Conservation (phyloP, 2,113 vertebrate genomes). For the Aphyosemion australe region DNA sequence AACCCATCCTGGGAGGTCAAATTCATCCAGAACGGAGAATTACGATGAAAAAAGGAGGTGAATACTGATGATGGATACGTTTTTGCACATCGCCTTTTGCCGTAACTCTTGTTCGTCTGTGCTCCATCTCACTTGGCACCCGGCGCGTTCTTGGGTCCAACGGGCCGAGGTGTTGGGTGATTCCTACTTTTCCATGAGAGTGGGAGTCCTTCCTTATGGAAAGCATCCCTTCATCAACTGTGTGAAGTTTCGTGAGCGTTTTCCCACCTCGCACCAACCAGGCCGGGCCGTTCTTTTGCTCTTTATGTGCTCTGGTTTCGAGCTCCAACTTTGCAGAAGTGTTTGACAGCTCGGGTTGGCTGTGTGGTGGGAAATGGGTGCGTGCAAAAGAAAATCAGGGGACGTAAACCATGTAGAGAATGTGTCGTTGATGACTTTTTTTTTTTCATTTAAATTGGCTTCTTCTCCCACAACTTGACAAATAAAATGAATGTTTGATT, state of each 20-base stretch:
- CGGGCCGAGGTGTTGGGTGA: slow-evolving; percentile 70
- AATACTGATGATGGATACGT: slow-evolving; percentile 55
- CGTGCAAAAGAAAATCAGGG: slow-evolving; percentile 68
- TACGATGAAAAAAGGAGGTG: slow-evolving; percentile 41
- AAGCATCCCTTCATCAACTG: slow-evolving; percentile 81
- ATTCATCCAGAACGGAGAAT: slow-evolving; percentile 73
- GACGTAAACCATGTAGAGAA: slow-evolving; percentile 73
- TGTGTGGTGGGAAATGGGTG: slow-evolving; percentile 38
- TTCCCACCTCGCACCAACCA: slow-evolving; percentile 26
- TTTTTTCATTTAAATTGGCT: slow-evolving; percentile 65
- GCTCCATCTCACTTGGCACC: slow-evolving; percentile 66
- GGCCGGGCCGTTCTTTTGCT: slow-evolving; percentile 19
- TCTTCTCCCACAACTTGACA: slow-evolving; percentile 90
- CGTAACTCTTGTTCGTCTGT: slow-evolving; percentile 64
- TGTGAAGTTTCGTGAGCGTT: slow-evolving; percentile 29
- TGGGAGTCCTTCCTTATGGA: slow-evolving; percentile 83
- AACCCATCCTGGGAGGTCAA: slow-evolving; percentile 63
- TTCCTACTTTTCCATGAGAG: slow-evolving; percentile 58
- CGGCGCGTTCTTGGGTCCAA: slow-evolving; percentile 78
- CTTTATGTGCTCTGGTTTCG: slow-evolving; percentile 18
- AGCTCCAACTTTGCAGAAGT: slow-evolving; percentile 17
- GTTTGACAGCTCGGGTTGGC: slow-evolving; percentile 26
- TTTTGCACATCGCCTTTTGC: slow-evolving; percentile 73
- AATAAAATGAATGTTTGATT: slow-evolving; percentile 94
- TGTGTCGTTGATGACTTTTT: slow-evolving; percentile 79